phyloP scores from a whole-genome alignment of 2,113 vertebrate species.

The Ia io region DNA sequence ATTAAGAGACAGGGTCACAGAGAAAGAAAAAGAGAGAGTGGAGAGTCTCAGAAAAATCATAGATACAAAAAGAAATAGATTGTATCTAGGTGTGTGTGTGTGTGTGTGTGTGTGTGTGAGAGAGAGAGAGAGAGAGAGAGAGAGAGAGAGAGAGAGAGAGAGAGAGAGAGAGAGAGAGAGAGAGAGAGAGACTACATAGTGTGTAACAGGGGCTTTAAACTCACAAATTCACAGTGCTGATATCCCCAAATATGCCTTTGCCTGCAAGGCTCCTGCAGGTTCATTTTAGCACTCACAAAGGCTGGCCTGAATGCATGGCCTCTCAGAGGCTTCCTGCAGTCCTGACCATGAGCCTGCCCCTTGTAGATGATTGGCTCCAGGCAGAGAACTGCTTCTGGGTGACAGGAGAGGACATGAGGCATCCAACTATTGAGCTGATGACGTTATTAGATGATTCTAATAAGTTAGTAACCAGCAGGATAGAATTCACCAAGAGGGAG shows the following conservation, averaged over 20 bases:
- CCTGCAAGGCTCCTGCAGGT: slow-evolving; percentile 33
- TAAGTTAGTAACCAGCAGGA: slow-evolving; percentile 18
- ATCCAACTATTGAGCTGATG: background rate
- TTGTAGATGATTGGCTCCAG: background rate
- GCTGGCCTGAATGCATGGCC: background rate
- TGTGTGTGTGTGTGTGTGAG: no score
- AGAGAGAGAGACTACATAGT: background rate
- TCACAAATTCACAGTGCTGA: background rate
- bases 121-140: background rate
- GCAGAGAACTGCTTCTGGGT: background rate
- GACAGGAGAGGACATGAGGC: background rate
- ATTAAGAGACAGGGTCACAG: background rate
- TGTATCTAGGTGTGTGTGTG: background rate
- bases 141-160: background rate
- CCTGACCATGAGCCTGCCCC: background rate
- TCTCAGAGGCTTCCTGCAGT: background rate
- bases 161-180: background rate
- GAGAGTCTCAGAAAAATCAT: background rate
- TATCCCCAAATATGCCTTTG: slow-evolving; percentile 40
- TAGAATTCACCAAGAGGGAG: background rate
- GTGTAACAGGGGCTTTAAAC: background rate
- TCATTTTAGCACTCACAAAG: background rate
- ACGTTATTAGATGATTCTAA: slow-evolving; percentile 35
- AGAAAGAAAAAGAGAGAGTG: background rate
- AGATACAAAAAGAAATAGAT: background rate